Evolutionary conservation across 2,797 vertebrate species (phyloP), one percentile per base, ranked within the genome.

Genomic region (Melopsittacus undulatus): DNA sequence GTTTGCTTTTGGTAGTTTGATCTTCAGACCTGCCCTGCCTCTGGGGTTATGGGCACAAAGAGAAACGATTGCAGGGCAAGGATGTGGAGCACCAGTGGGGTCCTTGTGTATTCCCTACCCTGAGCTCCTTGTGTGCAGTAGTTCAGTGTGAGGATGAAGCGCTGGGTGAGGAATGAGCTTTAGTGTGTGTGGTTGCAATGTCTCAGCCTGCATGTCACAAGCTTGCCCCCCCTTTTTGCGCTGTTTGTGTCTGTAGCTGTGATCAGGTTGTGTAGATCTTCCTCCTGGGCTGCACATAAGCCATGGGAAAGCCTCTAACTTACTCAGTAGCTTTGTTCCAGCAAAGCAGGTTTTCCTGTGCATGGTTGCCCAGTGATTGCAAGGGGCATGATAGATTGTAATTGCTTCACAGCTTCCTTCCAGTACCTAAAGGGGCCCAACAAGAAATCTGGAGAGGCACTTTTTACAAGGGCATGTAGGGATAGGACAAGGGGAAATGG

Each of bases 1-100:
- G 87, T 96, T 97, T 97, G 89, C 56, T 90, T 79, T 74, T 74
- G 94, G 5, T 42, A 22, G 73, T 80, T 93, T 87, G 89, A 62
- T 92, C 84, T 83, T 85, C 75, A 40, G 13, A 59, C 64, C 79
- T 75, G 84, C 49, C 84, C 90, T 85, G 72, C 42, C 52, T 21
- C 42, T 45, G 52, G 62, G 94, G 91, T 96, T 94, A 89, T 38
- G 89, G 78, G 68, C 51, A 48, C 88, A 91, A 26, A 89, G 79
- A 32, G 61, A 30, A 56, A 5, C 0, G 7, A 70, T 64, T 67
- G 22, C 4, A 4, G 62, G 64, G 59, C 78, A 15, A 59, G 89
- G 92, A 32, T 42, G 40, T 30, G 30, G 57, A 38, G 69, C 42
- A 2, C 49, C n/a, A 24, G 4, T 32, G 46, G 19, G 36, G 17